Conservation (phyloP, 2,113 vertebrate genomes). For the Archilochus colubris region DNA sequence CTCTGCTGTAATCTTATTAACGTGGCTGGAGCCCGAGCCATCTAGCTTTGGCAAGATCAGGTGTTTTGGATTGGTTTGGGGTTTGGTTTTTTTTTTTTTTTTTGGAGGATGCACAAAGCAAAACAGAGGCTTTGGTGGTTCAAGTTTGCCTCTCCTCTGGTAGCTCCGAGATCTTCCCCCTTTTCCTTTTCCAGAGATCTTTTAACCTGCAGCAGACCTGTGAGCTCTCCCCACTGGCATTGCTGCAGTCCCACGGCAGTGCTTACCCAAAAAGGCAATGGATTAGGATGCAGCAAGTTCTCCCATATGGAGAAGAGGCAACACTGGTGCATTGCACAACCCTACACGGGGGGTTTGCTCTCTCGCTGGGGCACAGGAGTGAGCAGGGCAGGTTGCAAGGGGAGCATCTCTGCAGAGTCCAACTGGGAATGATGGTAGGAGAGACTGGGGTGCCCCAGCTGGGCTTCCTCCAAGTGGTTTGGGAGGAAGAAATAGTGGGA, state of each 20-base stretch:
- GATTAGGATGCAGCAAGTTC: constrained; percentile 52
- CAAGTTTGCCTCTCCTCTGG: background rate
- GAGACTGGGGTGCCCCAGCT: background rate
- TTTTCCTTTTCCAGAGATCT: background rate
- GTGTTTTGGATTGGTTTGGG: too few species aligned
- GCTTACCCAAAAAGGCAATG: constrained; percentile 60
- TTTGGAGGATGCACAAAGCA: constrained; percentile 10
- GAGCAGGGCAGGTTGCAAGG: background rate
- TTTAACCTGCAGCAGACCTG: background rate
- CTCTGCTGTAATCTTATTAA: background rate
- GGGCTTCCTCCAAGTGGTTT: background rate
- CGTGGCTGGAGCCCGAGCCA: background rate
- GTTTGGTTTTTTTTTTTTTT: background rate
- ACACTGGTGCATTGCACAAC: constrained; percentile 76
- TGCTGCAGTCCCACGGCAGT: constrained; percentile 65
- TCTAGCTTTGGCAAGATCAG: background rate
- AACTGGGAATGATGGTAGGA: accelerated
- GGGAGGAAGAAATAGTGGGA: background rate
- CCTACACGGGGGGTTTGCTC: background rate
- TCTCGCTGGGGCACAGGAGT: background rate
- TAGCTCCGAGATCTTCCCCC: background rate
- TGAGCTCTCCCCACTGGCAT: constrained; percentile 28
- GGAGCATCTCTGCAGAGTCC: background rate
- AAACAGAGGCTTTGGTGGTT: constrained; percentile 17
- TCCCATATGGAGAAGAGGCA: constrained; percentile 36